Base-by-base conservation (phyloP, 53 echinoderm and acorn worm species). In the Echinarachnius parma region DNA sequence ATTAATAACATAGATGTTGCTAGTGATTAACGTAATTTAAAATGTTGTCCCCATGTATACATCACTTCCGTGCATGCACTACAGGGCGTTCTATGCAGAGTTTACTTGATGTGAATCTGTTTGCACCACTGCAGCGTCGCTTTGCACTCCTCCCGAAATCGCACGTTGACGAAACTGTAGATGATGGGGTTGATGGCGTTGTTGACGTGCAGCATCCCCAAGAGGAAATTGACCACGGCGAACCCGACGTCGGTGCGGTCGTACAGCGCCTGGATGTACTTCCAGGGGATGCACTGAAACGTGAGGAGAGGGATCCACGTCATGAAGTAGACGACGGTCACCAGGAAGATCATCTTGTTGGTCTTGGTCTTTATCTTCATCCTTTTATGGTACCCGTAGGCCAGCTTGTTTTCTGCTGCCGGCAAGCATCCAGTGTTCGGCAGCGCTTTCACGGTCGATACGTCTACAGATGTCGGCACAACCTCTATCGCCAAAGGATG, bases 301-400 rank as follows among this genome's bases (percentile, higher is more conserved):
- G 42, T 33, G 37, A 63, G 15, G 10, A 63, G 45, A 18, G 64
- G 64, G 9, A 63, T 20, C 64, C 64, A 63, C 21, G 64, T 63
- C 2, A 63, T 16, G 44, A 63, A 63, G 16, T 63, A 63, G 64
- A 63, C 42, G 25, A 63, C 28, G 4, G 64, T 63, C 22, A 21
- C 24, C 24, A 63, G 64, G 27, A 63, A 63, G 22, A 63, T 63
- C 64, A 63, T 63, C 44, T 39, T 63, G 28, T 37, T 39, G 64
- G 36, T 63, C 15, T 63, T 63, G 44, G 33, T 63, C 37, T 63
- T 63, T 21, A 10, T 15, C 42, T 44, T 37, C 26, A 63, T 63
- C 36, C 64, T 21, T 44, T 63, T 13, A 7, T 13, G 7, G 42
- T 42, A 42, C 14, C 42, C 8, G 7, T 9, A 42, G 7, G 42